Percentiles rank a stretch among this genome's conserved stretches.
phyloP scores from a whole-genome alignment of 2,113 vertebrate genomes.

The Ammodytes marinus region DNA sequence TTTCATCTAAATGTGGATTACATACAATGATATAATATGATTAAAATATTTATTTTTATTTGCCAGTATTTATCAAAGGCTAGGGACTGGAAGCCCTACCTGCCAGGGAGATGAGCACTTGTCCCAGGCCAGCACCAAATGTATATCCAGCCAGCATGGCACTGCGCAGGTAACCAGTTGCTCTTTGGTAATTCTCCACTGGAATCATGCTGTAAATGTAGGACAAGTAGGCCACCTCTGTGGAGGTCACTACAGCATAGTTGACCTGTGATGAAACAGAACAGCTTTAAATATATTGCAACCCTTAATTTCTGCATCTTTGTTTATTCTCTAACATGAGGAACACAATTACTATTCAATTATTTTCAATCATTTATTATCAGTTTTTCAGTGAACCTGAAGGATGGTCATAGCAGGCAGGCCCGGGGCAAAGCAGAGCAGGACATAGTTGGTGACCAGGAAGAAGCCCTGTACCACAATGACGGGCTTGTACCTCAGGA shows the following conservation, averaged over 20 bases:
- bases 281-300: background rate
- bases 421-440: constrained; percentile 79
- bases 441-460: constrained; percentile 76
- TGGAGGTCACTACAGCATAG: constrained; percentile 79
- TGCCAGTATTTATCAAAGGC: background rate
- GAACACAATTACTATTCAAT: background rate
- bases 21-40: background rate
- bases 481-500: constrained; percentile 81
- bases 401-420: constrained; percentile 76
- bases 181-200: constrained; percentile 76
- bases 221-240: constrained; percentile 84
- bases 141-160: constrained; percentile 81
- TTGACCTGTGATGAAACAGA: constrained; percentile 63
- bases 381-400: constrained; percentile 63
- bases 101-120: constrained; percentile 79
- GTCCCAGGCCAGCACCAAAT: constrained; percentile 76
- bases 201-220: constrained; percentile 85
- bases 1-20: background rate
- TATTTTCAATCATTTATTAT: background rate
- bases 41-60: background rate
- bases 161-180: constrained; percentile 81
- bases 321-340: background rate
- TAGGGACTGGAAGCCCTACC: constrained; percentile 41
- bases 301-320: background rate
- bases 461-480: constrained; percentile 79